A percentile compares a stretch with the other conserved stretches of the same genome.
These are phyloP conservation scores for Protomyctophum bolini DNA, from an alignment of 2,113 vertebrate genomes.

Conservation along the genomic window DNA sequence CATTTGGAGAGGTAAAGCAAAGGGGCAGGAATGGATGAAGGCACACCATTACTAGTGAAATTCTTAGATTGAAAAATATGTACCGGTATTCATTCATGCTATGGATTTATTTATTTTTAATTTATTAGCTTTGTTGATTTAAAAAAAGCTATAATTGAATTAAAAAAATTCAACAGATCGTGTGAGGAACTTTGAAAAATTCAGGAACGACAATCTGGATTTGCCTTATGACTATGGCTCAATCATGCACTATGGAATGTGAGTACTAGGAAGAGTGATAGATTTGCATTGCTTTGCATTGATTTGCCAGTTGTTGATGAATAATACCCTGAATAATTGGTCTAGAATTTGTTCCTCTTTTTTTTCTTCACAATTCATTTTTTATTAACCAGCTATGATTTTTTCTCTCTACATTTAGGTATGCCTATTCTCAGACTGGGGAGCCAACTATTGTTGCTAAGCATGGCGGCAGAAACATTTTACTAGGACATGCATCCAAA, in stretches of 20 bases:
- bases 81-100: neutral
- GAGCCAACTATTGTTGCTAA: constrained; percentile 76
- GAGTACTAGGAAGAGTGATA: constrained; percentile 30
- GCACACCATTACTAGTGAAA: neutral
- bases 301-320: neutral
- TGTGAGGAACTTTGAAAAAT: constrained; percentile 78
- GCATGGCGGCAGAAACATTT: constrained; percentile 51
- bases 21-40: constrained; percentile 3
- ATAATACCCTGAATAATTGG: neutral
- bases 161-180: constrained; percentile 61
- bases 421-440: constrained; percentile 76
- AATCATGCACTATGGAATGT: constrained; percentile 85
- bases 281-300: neutral
- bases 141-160: neutral
- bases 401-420: constrained; percentile 58
- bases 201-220: constrained; percentile 71
- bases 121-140: neutral
- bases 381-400: neutral
- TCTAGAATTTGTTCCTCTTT: neutral
- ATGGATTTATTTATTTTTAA: no score
- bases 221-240: constrained; percentile 81
- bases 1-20: constrained; percentile 76
- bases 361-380: neutral
- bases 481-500: constrained; percentile 67
- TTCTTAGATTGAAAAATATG: neutral